These are phyloP conservation scores for Pygathrix nemaeus DNA, from an alignment of 2,113 vertebrate genomes.

Conservation along the genomic window DNA sequence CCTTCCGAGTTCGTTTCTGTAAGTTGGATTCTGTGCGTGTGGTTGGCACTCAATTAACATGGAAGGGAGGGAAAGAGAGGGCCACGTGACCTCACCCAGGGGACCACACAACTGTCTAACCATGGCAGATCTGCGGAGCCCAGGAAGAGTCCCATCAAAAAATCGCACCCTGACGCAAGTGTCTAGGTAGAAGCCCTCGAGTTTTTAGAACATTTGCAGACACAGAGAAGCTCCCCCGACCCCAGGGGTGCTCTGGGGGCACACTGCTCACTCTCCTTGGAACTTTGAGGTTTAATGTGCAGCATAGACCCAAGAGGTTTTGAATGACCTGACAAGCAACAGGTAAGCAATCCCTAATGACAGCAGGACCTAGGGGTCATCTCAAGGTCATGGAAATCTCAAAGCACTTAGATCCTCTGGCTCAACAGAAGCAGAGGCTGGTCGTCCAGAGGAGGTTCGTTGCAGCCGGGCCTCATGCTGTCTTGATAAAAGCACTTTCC, in stretches of 20 bases:
- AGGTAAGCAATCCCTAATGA: not conserved
- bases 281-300: rapidly evolving
- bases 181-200: not conserved
- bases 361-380: not conserved
- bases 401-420: rapidly evolving
- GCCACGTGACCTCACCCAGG: not conserved
- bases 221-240: rapidly evolving
- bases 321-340: not conserved
- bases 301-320: not conserved
- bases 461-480: rapidly evolving
- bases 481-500: not conserved
- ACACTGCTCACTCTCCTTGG: not conserved
- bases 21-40: not conserved
- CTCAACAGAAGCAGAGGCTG: rapidly evolving
- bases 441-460: rapidly evolving
- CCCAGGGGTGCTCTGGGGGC: rapidly evolving
- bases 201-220: not conserved
- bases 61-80: not conserved
- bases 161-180: not conserved
- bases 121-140: no score
- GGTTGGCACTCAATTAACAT: rapidly evolving
- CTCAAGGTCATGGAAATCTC: not conserved
- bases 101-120: not conserved
- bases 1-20: not conserved
- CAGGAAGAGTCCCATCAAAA: not conserved